Base-by-base conservation (phyloP, 35 echinoderm and acorn worm genomes). In the Amphiura filiformis region DNA sequence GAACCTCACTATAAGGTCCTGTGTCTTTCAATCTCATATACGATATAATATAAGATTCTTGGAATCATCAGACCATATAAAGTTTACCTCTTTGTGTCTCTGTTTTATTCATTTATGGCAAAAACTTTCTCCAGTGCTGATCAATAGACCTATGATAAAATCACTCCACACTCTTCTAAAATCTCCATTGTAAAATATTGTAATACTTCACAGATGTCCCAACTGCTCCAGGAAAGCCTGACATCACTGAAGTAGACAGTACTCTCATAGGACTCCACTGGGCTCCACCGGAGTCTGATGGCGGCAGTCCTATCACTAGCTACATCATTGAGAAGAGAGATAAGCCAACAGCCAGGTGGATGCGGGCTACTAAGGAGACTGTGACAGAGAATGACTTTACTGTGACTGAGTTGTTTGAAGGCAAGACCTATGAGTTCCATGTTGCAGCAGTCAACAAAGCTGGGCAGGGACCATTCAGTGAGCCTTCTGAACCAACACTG, bases 371-470 rank as follows among this genome's bases (percentile, higher is more conserved):
- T n/a, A 89, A 81, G 79, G 38, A 87, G 36, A 65, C 34, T 15
- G 79, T 91, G n/a, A n/a, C 0, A 40, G 4, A 17, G 17, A 47
- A 4, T 47, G 4, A 47, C 87, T 37, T 84, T 42, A 97, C 78
- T 1, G 85, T 97, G 34, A 90, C 36, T n/a, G 84, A 84, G n/a
- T 83, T 97, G 40, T 77, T 78, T 34, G 86, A 93, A 75, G 89
- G 88, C 57, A 94, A 86, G 76, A 85, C 91, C 34, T 97, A 97
- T 80, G 80, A 94, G 87, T 97, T 97, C 92, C 85, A 87, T 76
- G 92, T 97, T 36, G 92, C 89, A 56, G 95, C 95, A 42, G 89
- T 89, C 30, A 94, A 97, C 80, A 94, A 94, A 78, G 95, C 95
- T 76, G 95, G 95, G 36, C 56, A 61, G 34, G 89, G 93, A 38